Evolutionary conservation across 1,140 invertebrate species (phyloP).

Genomic region (Drosophila repletoides): DNA sequence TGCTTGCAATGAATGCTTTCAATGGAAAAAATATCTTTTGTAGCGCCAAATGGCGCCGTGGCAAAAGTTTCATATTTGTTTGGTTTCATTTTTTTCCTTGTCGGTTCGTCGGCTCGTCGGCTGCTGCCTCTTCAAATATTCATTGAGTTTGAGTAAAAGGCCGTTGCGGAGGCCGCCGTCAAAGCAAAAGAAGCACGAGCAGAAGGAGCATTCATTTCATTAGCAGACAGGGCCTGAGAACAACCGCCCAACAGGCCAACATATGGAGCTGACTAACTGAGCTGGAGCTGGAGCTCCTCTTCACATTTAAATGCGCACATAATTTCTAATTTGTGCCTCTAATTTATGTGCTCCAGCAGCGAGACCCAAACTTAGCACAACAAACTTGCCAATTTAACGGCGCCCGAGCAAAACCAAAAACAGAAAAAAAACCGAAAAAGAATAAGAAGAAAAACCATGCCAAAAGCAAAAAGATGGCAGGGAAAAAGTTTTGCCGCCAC

Average conservation of each 20-base stretch:
- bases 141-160: constrained; percentile 79
- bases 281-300: constrained; percentile 47
- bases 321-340: constrained; percentile 81
- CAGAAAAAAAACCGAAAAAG: constrained; percentile 15
- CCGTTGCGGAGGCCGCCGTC: constrained; percentile 5
- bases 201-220: constrained; percentile 31
- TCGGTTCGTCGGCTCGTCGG: neutral
- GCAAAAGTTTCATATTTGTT: constrained; percentile 65
- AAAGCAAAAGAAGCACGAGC: neutral
- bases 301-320: constrained; percentile 82
- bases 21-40: constrained; percentile 79
- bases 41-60: constrained; percentile 78
- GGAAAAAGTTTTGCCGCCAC: constrained; percentile 74
- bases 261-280: constrained; percentile 36
- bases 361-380: constrained; percentile 75
- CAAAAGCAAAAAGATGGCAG: constrained; percentile 31
- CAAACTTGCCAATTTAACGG: constrained; percentile 80
- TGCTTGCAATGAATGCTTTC: constrained; percentile 59
- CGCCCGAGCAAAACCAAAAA: constrained; percentile 46
- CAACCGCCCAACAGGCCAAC: constrained; percentile 17
- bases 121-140: constrained; percentile 71
- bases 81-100: constrained; percentile 24
- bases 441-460: constrained; percentile 32
- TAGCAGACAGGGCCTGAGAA: constrained; percentile 27
- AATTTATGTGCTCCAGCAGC: constrained; percentile 76